phyloP scores from a whole-genome alignment of 2,113 vertebrate genomes.

The Rhodinocichla rosea region DNA sequence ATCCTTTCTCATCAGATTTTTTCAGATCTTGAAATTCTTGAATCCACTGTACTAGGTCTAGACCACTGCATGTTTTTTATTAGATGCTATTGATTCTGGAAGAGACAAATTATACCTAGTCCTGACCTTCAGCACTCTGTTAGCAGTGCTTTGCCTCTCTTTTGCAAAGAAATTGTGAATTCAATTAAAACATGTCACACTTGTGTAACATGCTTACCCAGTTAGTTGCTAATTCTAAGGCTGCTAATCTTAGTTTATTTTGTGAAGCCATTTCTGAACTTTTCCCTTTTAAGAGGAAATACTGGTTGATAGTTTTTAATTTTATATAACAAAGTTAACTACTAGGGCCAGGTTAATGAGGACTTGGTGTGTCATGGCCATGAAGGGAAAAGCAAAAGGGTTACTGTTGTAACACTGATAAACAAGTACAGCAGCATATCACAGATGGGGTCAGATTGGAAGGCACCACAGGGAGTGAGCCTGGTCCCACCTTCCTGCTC shows the following conservation, averaged over 20 bases:
- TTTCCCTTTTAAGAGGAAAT: not conserved
- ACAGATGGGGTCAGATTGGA: not conserved
- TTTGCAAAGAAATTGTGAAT: not conserved
- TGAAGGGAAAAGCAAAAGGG: not conserved
- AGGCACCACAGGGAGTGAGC: accelerated
- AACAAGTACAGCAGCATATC: accelerated
- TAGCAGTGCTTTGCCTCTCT: not conserved
- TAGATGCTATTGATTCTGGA: not conserved
- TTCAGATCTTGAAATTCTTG: not conserved
- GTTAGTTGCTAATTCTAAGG: not conserved
- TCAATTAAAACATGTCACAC: not conserved
- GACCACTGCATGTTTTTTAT: not conserved
- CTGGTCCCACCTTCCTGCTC: not conserved
- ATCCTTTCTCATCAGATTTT: not conserved
- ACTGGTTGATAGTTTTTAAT: not conserved
- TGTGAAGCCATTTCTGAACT: not conserved
- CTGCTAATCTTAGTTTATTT: not conserved
- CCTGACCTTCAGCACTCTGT: not conserved
- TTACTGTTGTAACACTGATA: not conserved
- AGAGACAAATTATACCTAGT: not conserved
- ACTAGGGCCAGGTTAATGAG: not conserved
- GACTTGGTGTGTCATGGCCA: not conserved
- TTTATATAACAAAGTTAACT: not conserved
- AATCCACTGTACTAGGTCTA: not conserved
- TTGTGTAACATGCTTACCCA: not conserved